phyloP scores from a whole-genome alignment of 2,797 vertebrate species.

The Microchirus variegatus region DNA sequence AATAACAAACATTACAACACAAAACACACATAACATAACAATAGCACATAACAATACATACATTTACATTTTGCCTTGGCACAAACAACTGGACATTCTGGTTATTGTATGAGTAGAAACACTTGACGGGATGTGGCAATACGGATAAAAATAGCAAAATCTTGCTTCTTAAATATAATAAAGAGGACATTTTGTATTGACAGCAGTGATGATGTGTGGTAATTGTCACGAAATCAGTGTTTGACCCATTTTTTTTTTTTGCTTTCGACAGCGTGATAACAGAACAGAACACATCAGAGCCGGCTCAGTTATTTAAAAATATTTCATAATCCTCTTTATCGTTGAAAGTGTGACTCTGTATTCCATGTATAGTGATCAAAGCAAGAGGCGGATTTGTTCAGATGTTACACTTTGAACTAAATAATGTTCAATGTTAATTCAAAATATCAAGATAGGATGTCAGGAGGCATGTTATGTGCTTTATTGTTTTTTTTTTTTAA shows the following conservation, averaged over 20 bases:
- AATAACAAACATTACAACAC: too few species aligned
- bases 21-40: too few species aligned
- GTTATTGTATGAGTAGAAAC: too few species aligned
- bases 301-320: slow-evolving; percentile 15
- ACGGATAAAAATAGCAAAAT: too few species aligned
- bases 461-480: slow-evolving; percentile 5
- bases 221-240: slow-evolving; percentile 10
- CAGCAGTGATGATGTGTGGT: slow-evolving; percentile 12
- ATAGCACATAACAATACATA: too few species aligned
- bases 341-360: slow-evolving; percentile 28
- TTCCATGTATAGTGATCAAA: slow-evolving; percentile 62
- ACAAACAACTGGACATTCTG: too few species aligned
- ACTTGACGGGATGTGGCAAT: too few species aligned
- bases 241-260: slow-evolving; percentile 4
- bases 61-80: too few species aligned
- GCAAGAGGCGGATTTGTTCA: slow-evolving; percentile 37
- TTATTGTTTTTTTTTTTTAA: too few species aligned
- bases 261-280: slow-evolving; percentile 23
- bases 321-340: slow-evolving; percentile 52
- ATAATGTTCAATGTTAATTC: slow-evolving; percentile 41
- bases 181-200: background rate
- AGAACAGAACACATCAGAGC: slow-evolving; percentile 12
- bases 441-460: slow-evolving; percentile 42
- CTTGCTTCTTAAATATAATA: background rate
- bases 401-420: slow-evolving; percentile 41